These are phyloP conservation scores for Bactericera cockerelli DNA, from an alignment of 1,140 invertebrate genomes.

Conservation along the genomic window DNA sequence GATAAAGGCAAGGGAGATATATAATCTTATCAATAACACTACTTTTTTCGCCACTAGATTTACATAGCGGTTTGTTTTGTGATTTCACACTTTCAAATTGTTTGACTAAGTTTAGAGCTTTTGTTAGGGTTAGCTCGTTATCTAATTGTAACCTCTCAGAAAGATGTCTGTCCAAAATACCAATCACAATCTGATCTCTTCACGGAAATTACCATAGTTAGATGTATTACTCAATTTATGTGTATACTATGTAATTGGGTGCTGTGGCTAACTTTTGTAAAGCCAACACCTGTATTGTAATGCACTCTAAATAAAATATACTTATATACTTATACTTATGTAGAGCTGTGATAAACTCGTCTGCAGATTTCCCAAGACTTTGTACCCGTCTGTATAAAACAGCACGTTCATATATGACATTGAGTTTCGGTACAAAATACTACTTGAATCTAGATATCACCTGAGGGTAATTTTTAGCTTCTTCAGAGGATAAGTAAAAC, in stretches of 20 bases:
- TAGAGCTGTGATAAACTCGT: constrained; percentile 22
- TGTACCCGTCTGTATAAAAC: constrained; percentile 22
- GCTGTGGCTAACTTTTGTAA: too few relatives aligned
- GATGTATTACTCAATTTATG: constrained; percentile 20
- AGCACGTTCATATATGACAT: constrained; percentile 22
- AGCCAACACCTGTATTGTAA: too few relatives aligned
- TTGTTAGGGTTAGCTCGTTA: constrained; percentile 22
- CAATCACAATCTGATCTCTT: constrained; percentile 27
- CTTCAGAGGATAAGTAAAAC: neutral
- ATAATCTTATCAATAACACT: too few relatives aligned
- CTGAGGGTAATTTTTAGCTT: neutral
- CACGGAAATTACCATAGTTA: constrained; percentile 22
- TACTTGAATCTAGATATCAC: neutral
- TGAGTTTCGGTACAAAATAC: too few relatives aligned
- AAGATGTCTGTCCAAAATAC: constrained; percentile 21
- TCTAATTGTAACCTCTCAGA: constrained; percentile 25
- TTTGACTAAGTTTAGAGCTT: constrained; percentile 18
- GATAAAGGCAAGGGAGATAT: too few relatives aligned
- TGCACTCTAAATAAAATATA: too few relatives aligned
- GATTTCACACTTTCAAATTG: neutral
- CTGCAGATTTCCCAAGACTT: constrained; percentile 23
- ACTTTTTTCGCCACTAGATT: too few relatives aligned
- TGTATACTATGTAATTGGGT: too few relatives aligned
- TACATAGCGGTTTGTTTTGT: too few relatives aligned
- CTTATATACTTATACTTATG: too few relatives aligned